Evolutionary conservation across 2,797 vertebrate genomes (phyloP).

Genomic region (Picus viridis): DNA sequence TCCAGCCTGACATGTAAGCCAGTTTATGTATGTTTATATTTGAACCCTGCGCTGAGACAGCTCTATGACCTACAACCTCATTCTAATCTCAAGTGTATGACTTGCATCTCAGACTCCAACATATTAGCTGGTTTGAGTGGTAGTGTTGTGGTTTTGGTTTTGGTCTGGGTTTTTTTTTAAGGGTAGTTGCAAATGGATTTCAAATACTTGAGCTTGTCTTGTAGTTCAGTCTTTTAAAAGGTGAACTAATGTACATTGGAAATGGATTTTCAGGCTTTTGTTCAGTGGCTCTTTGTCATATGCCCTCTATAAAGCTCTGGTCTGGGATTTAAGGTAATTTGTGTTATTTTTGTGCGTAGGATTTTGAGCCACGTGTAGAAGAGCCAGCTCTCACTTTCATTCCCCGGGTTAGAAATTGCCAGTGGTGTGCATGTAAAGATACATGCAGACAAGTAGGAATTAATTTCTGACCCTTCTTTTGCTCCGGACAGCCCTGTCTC

Average conservation of each 20-base stretch:
- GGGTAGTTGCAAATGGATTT: neutral
- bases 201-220: neutral
- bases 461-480: neutral
- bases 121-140: neutral
- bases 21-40: constrained; percentile 68
- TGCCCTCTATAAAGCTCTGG: neutral
- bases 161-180: neutral
- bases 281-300: neutral
- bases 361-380: neutral
- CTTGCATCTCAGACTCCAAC: constrained; percentile 34
- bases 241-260: neutral
- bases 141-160: too few relatives aligned
- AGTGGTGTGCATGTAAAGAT: neutral
- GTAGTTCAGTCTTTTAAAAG: neutral
- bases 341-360: fast-evolving
- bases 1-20: constrained; percentile 23
- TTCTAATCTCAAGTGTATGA: constrained; percentile 62
- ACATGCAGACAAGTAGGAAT: neutral
- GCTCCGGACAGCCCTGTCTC: neutral
- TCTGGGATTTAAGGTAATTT: neutral
- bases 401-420: neutral
- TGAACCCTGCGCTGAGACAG: constrained; percentile 62
- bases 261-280: neutral
- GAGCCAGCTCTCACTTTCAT: neutral
- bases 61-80: constrained; percentile 66